Evolutionary conservation across 2,888 invertebrate species (phyloP), one percentile per base, ranked within the genome.

Genomic region (Nephrocerus scutellatus): DNA sequence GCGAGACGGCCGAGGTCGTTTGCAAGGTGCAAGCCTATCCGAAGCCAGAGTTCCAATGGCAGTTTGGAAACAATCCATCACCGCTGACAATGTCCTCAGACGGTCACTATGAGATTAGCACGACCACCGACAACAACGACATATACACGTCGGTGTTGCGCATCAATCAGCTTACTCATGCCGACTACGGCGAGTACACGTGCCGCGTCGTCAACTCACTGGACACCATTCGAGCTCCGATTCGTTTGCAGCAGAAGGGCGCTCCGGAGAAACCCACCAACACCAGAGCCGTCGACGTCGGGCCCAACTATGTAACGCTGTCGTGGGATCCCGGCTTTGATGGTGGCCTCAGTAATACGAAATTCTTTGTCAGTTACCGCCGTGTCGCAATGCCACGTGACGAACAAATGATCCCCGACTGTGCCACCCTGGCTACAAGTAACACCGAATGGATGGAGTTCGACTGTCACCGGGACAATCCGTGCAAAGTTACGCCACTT

Each of bases 41-140:
- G 0, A 84, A 87, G 56, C 91, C 92, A 0, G 88, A 88, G 60
- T 90, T 92, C 67, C 88, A 90, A 56, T 93, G 92, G 92, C 85
- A 79, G 57, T 88, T 80, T 56, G 84, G 82, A 22, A 79, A 80
- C 6, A 84, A 84, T 62, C 72, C 76, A 1, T 79, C 83, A 0
- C 80, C 85, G 0, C 64, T 88, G 26, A 79, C 82, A 47, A 81
- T 84, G 63, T 83, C 84, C 1, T 83, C 84, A 3, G 86, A 87
- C 56, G 86, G 85, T 0, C 87, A 88, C 57, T 90, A 90, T 63
- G 83, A 87, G 57, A 84, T 89, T 29, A 84, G 81, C 52, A 83
- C 86, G 3, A 82, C 80, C 13, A 80, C 78, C 22, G 83, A 88
- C 52, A 82, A 83, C 50, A 86, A 88, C 66, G 91, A 92, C 62